Evolutionary conservation across 2,888 invertebrate species (phyloP), one percentile per base, ranked within the genome.

Genomic region (Chelonus formosanus): DNA sequence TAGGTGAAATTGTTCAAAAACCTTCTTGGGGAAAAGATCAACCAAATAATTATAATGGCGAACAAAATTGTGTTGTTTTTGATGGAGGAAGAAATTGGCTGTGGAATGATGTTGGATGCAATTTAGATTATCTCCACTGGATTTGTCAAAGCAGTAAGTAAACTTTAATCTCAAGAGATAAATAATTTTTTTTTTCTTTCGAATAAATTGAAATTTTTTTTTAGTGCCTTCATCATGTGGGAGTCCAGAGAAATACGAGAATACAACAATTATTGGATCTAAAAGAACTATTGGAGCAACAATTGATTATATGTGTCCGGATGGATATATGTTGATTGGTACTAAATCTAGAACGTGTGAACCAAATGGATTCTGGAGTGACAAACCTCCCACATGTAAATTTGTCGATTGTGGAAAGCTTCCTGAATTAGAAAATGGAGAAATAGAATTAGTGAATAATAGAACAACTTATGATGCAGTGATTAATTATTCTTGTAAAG

Each of bases 41-140:
- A 80, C 96, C 96, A 0, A 96, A 96, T 84, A 96, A 96, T 82
- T 96, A 96, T 86, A 96, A 96, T 81, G 95, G 96, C 0, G 95
- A 96, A 78, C 96, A 96, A 83, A 96, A 96, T 83, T 96, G 96
- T 85, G 95, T 92, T n/a, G 95, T 96, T 8, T 86, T 96, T 72
- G 96, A 96, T 80, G 96, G 96, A 0, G 95, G 94, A 0, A 88
- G 95, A 57, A 90, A 91, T 68, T 96, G 96, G 96, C 86, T 92
- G 0, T 96, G 96, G 96, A 96, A 96, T 83, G 96, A 96, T 84
- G 95, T 96, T 34, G 95, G 95, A 60, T 96, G 96, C 82, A 95
- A 95, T 84, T 88, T 96, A 67, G 96, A 96, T 85, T 96, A 96
- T 79, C 87, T 96, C 65, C 94, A 94, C 85, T 96, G 95, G 91